Base-by-base conservation (phyloP, 2,888 invertebrate genomes). In the Cryptocheilus praepositus region DNA sequence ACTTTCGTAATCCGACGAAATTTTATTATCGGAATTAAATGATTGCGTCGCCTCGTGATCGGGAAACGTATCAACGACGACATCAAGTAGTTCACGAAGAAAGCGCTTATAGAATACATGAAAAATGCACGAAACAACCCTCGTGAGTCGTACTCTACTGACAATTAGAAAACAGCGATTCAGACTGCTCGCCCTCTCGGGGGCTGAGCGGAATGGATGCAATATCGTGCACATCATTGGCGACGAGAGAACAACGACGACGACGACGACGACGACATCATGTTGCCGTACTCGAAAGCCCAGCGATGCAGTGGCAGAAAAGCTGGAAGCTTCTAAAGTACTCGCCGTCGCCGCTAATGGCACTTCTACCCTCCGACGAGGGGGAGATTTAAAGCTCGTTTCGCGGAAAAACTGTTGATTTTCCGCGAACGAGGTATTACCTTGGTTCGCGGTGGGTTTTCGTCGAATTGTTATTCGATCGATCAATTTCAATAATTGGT, bases 361-460 rank as follows among this genome's bases (percentile, higher is more conserved):
- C 83, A 83, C 84, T 84, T 79, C 78, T 80, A 71, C 71, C 36
- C 52, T 70, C 52, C 76, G 61, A 77, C 71, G 71, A 80, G 68
- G 76, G 74, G 76, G 74, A 82, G 74, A 83, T 81, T 85, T 81
- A 81, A 81, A 81, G 84, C 82, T 84, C 81, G 81, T 85, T 85
- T 83, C 77, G 75, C 79, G 77, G 79, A 84, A 84, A 85, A 86
- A 86, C 83, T 86, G 86, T 86, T 86, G 85, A 83, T 84, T 83
- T 83, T 86, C 80, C 71, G 36, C 58, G 68, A 66, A 74, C 67
- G 67, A 75, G 67, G 46, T 75, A 75, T 79, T 75, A 68, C 62
- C 68, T 66, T 67, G 13, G 7, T 36, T 36, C 36, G 13, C 36
- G 1, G 13, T 36, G 36, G 11, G 13, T 36, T 7, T 36, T 11